These are phyloP conservation scores for Craterocephalus amniculus DNA, from an alignment of 2,797 vertebrate genomes.

Conservation along the genomic window DNA sequence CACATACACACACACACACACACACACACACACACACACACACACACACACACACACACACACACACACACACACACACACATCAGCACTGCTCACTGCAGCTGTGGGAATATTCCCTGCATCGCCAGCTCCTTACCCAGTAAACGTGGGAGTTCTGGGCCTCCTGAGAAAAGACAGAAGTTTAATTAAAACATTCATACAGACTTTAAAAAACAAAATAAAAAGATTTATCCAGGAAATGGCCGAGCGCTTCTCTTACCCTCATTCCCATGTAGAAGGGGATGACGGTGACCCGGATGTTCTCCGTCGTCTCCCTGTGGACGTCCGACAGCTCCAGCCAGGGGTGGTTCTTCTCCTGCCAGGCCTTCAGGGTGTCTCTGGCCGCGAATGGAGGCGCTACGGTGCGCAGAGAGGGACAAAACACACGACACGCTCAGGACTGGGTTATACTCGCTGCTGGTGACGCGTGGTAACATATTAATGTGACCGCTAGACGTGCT, in stretches of 20 bases:
- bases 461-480: no score
- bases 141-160: conserved; percentile 99
- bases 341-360: conserved; percentile 99
- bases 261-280: conserved; percentile 99
- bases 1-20: no score
- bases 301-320: conserved; percentile 97
- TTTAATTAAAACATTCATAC: background rate
- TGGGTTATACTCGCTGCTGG: no score
- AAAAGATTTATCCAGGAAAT: no score
- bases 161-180: conserved; percentile 82
- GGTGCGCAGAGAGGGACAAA: background rate
- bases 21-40: no score
- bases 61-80: background rate
- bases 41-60: no score
- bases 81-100: background rate
- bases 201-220: no score
- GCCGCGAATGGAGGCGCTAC: conserved; percentile 90
- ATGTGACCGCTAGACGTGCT: no score
- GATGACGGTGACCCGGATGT: conserved; percentile 96
- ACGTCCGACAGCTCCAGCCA: conserved; percentile 98
- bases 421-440: background rate
- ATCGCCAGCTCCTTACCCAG: conserved; percentile 88
- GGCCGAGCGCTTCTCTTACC: conserved; percentile 70
- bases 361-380: conserved; percentile 93
- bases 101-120: background rate